These are phyloP conservation scores for Engystomops pustulosus DNA, from an alignment of 2,113 vertebrate species.

Conservation along the genomic window DNA sequence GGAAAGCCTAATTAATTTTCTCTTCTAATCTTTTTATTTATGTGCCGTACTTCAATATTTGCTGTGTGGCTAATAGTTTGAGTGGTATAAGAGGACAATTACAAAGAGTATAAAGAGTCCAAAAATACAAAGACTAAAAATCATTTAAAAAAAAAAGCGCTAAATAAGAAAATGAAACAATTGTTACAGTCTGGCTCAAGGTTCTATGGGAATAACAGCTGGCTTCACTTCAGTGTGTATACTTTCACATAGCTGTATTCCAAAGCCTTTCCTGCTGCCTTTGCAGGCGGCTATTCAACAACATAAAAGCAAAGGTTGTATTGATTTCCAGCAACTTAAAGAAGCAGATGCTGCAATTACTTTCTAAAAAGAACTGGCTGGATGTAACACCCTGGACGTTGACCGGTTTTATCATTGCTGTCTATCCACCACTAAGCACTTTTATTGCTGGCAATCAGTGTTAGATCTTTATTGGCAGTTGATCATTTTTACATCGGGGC, in stretches of 20 bases:
- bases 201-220: constrained; percentile 71
- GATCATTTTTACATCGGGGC: constrained; percentile 66
- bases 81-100: constrained; percentile 77
- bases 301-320: constrained; percentile 61
- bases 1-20: constrained; percentile 68
- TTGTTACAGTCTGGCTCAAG: constrained; percentile 69
- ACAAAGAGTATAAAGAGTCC: constrained; percentile 67
- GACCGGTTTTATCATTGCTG: constrained; percentile 63
- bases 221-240: constrained; percentile 66
- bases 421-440: constrained; percentile 63
- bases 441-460: constrained; percentile 68
- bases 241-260: constrained; percentile 61
- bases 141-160: constrained; percentile 57
- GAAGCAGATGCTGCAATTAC: constrained; percentile 69
- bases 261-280: constrained; percentile 64
- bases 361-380: constrained; percentile 64
- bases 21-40: constrained; percentile 60
- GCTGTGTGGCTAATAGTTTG: constrained; percentile 62
- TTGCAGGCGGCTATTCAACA: constrained; percentile 61
- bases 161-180: constrained; percentile 66
- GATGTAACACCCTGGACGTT: constrained; percentile 60
- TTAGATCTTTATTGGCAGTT: constrained; percentile 65
- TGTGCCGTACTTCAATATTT: constrained; percentile 31
- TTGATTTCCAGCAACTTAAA: constrained; percentile 63
- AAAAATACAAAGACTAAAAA: constrained; percentile 65